Evolutionary conservation across 2,797 vertebrate species (phyloP), one percentile per base, ranked within the genome.

Genomic region (Rachycentron canadum): DNA sequence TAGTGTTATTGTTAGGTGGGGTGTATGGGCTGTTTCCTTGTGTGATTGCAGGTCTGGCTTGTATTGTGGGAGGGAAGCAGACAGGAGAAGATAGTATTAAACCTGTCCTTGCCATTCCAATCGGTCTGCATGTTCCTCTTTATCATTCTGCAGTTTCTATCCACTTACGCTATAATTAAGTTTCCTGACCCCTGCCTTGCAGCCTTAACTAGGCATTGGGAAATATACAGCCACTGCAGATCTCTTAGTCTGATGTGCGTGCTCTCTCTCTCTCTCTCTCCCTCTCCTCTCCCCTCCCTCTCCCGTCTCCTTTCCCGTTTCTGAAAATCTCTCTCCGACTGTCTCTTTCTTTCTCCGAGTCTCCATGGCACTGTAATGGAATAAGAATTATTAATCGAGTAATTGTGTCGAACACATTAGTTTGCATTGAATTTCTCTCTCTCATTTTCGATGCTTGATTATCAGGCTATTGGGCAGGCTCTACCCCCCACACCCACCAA

Each of bases 141-240:
- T 97, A 97, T 98, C 96, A 97, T 96, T 96, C 95, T 93, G 96
- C 96, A 96, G 96, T 97, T 98, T 98, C 97, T 97, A 96, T 97
- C 96, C 97, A 97, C 96, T 98, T 98, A 97, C 94, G 94, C 96
- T 96, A 96, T 97, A 97, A 98, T 98, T 97, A 98, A 98, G 97
- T 98, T 98, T 98, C 96, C 96, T 98, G 97, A 98, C 97, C 98
- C 95, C 94, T 96, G 93, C 92, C 97, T 96, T 94, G 93, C 95
- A 94, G 97, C 96, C 96, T 97, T 97, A 97, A 97, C 96, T 96
- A 96, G 96, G 95, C 94, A 96, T 96, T 97, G 96, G 97, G 96
- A 97, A 97, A 97, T 96, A 96, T 92, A 96, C 96, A 95, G 96
- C 96, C 95, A 96, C 94, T 95, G 96, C 96, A 97, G 96, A 97